phyloP scores from a whole-genome alignment of 2,797 vertebrate genomes.

The Oophaga sylvatica region DNA sequence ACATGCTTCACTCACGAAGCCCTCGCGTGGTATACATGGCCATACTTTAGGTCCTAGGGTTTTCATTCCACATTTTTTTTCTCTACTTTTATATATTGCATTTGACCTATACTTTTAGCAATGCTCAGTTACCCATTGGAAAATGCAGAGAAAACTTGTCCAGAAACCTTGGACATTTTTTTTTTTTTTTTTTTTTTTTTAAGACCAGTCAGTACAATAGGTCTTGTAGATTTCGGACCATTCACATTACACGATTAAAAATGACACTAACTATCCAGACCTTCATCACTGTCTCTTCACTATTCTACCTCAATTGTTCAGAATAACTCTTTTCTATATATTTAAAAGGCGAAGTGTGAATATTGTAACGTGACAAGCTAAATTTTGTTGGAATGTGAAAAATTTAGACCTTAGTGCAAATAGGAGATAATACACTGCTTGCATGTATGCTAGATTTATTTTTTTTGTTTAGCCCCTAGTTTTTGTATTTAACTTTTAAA shows the following conservation, averaged over 20 bases:
- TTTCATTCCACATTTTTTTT: too few species aligned
- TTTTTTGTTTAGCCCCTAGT: background rate
- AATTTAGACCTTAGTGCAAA: background rate
- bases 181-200: too few species aligned
- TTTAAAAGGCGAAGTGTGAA: background rate
- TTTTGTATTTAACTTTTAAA: too few species aligned
- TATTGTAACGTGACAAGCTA: constrained; percentile 9
- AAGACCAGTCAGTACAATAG: background rate
- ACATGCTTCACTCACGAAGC: too few species aligned
- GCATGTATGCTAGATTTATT: background rate
- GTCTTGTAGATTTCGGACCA: background rate
- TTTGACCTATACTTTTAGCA: background rate
- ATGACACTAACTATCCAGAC: constrained; percentile 30
- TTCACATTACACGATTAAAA: background rate
- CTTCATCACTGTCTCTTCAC: constrained; percentile 48
- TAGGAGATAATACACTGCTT: background rate
- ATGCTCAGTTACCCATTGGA: background rate
- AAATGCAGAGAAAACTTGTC: background rate
- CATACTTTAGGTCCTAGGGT: too few species aligned
- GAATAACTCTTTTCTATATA: constrained; percentile 3
- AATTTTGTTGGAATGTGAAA: background rate
- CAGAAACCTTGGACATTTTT: background rate
- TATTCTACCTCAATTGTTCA: constrained; percentile 50
- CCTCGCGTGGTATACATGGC: too few species aligned
- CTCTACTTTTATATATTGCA: background rate